A percentile compares a stretch with the other conserved stretches of the same genome.
These are phyloP conservation scores for Mobula hypostoma DNA, from an alignment of 2,113 vertebrate species.

Conservation along the genomic window DNA sequence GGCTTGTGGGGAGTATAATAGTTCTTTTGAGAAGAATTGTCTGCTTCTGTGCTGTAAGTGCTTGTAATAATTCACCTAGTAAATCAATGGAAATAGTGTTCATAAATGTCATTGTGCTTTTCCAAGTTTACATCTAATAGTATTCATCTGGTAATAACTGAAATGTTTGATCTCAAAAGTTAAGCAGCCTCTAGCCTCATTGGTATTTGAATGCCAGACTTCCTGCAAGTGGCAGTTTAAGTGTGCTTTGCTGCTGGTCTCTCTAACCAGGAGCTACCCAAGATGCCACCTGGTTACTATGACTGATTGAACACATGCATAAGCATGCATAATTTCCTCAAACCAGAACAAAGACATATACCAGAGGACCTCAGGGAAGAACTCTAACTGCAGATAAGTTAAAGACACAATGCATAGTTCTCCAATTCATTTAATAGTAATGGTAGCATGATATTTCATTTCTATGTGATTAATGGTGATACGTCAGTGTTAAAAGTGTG, in stretches of 20 bases:
- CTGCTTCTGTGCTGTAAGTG: neutral
- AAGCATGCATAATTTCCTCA: neutral
- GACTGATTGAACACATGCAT: too few relatives aligned
- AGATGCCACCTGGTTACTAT: too few relatives aligned
- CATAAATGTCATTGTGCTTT: neutral
- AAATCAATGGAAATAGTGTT: neutral
- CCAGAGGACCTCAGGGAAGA: neutral
- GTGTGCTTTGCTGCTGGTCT: too few relatives aligned
- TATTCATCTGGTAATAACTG: too few relatives aligned
- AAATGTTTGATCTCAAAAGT: too few relatives aligned
- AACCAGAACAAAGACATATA: neutral
- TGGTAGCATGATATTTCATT: neutral
- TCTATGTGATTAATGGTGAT: neutral
- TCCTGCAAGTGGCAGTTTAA: too few relatives aligned
- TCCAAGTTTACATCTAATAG: neutral
- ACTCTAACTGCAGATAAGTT: neutral
- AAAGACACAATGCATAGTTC: neutral
- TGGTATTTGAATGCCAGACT: too few relatives aligned
- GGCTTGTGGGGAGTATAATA: too few relatives aligned
- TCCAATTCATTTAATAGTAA: neutral
- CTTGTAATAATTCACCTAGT: neutral
- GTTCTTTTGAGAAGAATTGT: neutral
- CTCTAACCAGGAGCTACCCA: neutral
- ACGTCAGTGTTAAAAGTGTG: neutral
- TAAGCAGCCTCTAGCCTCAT: too few relatives aligned